Percentiles rank a stretch among this genome's conserved stretches.
phyloP scores from a whole-genome alignment of 1,140 invertebrate species.

The Theocolax elegans region DNA sequence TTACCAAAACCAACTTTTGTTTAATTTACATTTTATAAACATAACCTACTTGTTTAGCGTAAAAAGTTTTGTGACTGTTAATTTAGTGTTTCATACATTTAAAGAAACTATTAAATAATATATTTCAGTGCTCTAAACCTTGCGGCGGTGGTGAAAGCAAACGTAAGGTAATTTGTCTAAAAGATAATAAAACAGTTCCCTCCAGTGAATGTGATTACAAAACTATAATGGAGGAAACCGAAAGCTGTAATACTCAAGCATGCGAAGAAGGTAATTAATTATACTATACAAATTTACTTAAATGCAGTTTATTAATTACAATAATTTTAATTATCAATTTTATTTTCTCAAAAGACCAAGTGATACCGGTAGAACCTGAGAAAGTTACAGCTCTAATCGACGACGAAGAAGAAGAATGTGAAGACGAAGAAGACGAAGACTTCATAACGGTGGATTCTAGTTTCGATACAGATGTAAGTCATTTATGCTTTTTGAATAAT shows the following conservation, averaged over 20 bases:
- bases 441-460: conserved; percentile 52
- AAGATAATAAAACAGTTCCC: conserved; percentile 74
- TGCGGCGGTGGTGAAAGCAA: conserved; percentile 84
- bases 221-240: conserved; percentile 73
- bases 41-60: too few species aligned
- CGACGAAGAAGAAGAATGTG: conserved; percentile 70
- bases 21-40: too few species aligned
- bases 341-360: conserved; percentile 70
- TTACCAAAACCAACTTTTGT: too few species aligned
- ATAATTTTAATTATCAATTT: neutral
- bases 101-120: conserved; percentile 9
- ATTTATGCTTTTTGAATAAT: neutral
- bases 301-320: neutral
- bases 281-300: neutral
- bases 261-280: conserved; percentile 74
- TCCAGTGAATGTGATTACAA: conserved; percentile 73
- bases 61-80: too few species aligned
- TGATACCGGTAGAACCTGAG: conserved; percentile 73
- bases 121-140: conserved; percentile 77
- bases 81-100: too few species aligned
- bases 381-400: conserved; percentile 67
- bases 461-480: conserved; percentile 49
- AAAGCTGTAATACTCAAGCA: conserved; percentile 80
- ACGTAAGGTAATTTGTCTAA: conserved; percentile 83
- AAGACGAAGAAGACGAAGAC: conserved; percentile 68